These are phyloP conservation scores for Strigamia crassipes DNA, from an alignment of 2,888 invertebrate genomes.

Conservation along the genomic window DNA sequence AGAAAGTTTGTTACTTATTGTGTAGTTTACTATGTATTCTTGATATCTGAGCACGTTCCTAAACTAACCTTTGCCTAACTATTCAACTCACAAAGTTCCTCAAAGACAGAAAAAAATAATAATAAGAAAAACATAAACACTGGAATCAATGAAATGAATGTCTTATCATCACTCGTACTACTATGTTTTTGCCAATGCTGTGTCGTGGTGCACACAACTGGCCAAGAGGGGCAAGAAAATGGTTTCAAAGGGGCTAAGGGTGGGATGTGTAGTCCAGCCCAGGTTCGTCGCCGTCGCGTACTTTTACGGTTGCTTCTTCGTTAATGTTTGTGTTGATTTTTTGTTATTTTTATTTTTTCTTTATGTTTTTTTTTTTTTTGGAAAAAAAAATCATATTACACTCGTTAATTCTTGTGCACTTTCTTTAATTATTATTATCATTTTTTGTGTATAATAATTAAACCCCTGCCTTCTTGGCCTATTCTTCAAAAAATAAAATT, in stretches of 20 bases:
- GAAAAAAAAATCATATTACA: not conserved
- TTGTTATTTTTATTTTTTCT: not conserved
- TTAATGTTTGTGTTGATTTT: slow-evolving; percentile 17
- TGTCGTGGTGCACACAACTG: slow-evolving; percentile 21
- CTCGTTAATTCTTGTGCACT: slow-evolving; percentile 16
- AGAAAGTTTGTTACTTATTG: slow-evolving; percentile 45
- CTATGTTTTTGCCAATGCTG: slow-evolving; percentile 16
- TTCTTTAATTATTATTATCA: not conserved
- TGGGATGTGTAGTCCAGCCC: slow-evolving; percentile 16
- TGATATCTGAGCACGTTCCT: slow-evolving; percentile 42
- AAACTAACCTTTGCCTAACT: slow-evolving; percentile 44
- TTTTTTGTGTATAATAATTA: not conserved
- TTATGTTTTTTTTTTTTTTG: not conserved
- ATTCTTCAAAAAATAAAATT: not conserved
- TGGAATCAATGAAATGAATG: slow-evolving; percentile 21
- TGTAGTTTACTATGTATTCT: slow-evolving; percentile 43
- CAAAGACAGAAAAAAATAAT: slow-evolving; percentile 22
- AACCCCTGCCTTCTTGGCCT: not conserved
- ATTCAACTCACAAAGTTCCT: slow-evolving; percentile 44
- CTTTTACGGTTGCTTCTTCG: slow-evolving; percentile 11
- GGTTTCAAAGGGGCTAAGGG: slow-evolving; percentile 4
- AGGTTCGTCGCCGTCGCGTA: slow-evolving; percentile 19
- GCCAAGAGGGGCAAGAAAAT: slow-evolving; percentile 16
- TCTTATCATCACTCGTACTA: slow-evolving; percentile 12
- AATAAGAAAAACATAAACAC: not conserved